These are phyloP conservation scores for Enteromius mattozi DNA, from an alignment of 2,797 vertebrate genomes.

Conservation along the genomic window DNA sequence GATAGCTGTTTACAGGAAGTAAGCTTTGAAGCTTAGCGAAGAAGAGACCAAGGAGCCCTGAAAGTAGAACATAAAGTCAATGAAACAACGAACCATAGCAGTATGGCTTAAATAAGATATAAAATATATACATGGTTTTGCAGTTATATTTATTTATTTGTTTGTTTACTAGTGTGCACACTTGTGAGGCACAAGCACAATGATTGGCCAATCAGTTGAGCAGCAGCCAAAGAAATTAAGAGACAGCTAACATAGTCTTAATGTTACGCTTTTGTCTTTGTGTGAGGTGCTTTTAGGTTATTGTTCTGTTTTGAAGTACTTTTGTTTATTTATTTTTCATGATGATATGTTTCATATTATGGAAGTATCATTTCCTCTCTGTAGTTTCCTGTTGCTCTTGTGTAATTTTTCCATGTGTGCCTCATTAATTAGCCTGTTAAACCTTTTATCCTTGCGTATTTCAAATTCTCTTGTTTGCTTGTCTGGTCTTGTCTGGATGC, in stretches of 20 bases:
- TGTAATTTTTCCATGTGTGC: background rate
- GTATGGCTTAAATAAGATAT: background rate
- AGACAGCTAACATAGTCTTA: background rate
- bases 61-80: background rate
- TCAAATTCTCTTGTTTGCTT: background rate
- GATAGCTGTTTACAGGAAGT: conserved; percentile 43
- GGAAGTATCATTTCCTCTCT: background rate
- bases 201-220: background rate
- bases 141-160: too few relatives aligned
- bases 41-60: conserved; percentile 6
- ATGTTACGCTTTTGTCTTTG: background rate
- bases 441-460: background rate
- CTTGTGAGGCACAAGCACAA: too few relatives aligned
- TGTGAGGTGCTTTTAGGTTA: background rate
- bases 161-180: too few relatives aligned
- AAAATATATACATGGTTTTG: too few relatives aligned
- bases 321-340: background rate
- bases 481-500: background rate
- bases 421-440: background rate
- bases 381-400: conserved; percentile 5
- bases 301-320: background rate
- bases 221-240: background rate
- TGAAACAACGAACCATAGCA: background rate
- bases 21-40: conserved; percentile 20
- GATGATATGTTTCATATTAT: background rate